phyloP scores from a whole-genome alignment of 2,797 vertebrate species.

The Pantherophis alleghaniensis region DNA sequence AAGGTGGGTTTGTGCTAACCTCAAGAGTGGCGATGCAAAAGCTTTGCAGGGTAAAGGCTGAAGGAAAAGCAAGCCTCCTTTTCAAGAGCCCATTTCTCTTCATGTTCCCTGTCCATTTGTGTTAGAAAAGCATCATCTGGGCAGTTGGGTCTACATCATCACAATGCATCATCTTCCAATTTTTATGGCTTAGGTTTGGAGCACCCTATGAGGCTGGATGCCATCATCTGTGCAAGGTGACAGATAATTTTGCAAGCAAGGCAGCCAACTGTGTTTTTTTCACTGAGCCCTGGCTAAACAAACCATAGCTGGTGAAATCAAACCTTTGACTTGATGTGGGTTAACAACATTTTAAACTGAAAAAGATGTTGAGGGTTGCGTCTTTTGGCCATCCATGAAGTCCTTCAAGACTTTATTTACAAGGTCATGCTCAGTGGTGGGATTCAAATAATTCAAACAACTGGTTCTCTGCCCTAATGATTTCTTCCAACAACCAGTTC shows the following conservation, averaged over 20 bases:
- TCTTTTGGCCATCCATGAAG: background rate
- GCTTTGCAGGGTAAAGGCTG: background rate
- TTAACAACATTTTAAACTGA: background rate
- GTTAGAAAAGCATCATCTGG: background rate
- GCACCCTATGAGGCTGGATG: background rate
- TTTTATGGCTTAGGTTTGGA: background rate
- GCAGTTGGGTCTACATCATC: background rate
- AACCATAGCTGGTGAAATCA: background rate
- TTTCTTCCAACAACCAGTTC: too few species aligned
- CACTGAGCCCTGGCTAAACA: background rate
- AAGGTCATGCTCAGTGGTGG: too few species aligned
- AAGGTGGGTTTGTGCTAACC: background rate
- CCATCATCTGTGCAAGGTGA: background rate
- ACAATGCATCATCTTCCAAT: background rate
- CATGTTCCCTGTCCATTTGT: background rate
- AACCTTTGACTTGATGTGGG: background rate
- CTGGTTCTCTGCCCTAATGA: too few species aligned
- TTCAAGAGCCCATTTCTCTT: background rate
- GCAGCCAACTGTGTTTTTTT: background rate
- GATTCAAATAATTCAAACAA: too few species aligned
- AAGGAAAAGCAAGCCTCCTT: background rate
- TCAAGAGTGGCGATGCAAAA: background rate
- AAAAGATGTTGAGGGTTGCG: too few species aligned
- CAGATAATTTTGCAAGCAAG: background rate
- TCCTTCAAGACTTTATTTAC: background rate